A percentile compares a stretch with the other conserved stretches of the same genome.
Evolutionary conservation across 1,140 invertebrate species (phyloP).

Genomic region (Pentalonia nigronervosa): DNA sequence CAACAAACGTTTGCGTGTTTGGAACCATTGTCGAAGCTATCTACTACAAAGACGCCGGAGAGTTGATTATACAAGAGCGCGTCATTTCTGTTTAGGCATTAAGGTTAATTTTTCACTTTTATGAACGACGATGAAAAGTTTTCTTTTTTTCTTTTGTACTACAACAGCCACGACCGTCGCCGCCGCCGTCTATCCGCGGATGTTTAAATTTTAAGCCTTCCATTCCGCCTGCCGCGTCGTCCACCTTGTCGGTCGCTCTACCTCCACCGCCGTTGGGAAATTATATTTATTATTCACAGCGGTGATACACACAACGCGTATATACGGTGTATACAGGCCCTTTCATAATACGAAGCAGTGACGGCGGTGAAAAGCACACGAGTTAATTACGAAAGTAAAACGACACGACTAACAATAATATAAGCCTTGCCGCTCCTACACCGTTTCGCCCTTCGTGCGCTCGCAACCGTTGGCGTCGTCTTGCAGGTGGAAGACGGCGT

Average conservation of each 20-base stretch:
- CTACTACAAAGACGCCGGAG: background rate
- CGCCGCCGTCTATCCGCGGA: background rate
- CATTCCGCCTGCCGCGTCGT: background rate
- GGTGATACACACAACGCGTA: background rate
- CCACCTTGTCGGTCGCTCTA: background rate
- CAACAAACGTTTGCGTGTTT: slow-evolving; percentile 23
- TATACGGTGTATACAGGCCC: background rate
- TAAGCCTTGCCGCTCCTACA: background rate
- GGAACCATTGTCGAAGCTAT: background rate
- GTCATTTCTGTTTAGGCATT: slow-evolving; percentile 33
- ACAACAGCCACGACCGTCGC: background rate
- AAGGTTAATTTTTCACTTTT: slow-evolving; percentile 52
- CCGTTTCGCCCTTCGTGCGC: background rate
- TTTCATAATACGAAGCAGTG: background rate
- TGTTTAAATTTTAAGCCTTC: slow-evolving; percentile 35
- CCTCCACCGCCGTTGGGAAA: background rate
- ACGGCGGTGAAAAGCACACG: slow-evolving; percentile 32
- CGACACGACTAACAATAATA: slow-evolving; percentile 32
- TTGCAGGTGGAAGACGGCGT: no score
- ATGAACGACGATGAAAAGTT: slow-evolving; percentile 35
- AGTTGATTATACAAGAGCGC: background rate
- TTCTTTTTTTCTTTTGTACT: slow-evolving; percentile 24
- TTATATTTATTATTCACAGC: slow-evolving; percentile 43
- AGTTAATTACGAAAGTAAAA: slow-evolving; percentile 54
- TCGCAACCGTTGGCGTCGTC: background rate